A percentile compares a stretch with the other conserved stretches of the same genome.
Evolutionary conservation across 92 coral and sea anemone genomes (phyloP).

Genomic region (Scolanthus callimorphus): DNA sequence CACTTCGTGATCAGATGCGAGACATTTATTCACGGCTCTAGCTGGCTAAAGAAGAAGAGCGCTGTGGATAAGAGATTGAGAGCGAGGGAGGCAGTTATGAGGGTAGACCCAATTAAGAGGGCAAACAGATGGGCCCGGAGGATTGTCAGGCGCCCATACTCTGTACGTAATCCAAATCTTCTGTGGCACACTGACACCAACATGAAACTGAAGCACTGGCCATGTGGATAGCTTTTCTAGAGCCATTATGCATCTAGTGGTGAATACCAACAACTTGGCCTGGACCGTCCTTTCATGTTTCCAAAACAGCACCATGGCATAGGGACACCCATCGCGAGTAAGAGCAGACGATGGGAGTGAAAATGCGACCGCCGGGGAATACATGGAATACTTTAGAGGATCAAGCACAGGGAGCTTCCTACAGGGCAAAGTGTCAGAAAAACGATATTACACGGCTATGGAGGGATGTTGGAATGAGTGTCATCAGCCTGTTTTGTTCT

Average conservation of each 20-base stretch:
- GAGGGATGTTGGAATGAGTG: constrained; percentile 51
- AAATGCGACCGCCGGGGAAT: constrained; percentile 28
- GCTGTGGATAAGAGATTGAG: constrained; percentile 38
- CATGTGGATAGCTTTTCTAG: no score
- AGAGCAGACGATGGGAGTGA: constrained; percentile 48
- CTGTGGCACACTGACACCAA: constrained; percentile 54
- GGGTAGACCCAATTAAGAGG: constrained; percentile 41
- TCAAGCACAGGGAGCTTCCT: constrained; percentile 43
- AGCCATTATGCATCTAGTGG: constrained; percentile 16
- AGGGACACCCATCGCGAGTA: constrained; percentile 41
- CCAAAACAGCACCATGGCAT: constrained; percentile 31
- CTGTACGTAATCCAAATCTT: constrained; percentile 52
- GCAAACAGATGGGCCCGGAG: constrained; percentile 50
- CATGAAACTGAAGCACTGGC: background rate
- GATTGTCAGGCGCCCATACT: constrained; percentile 37
- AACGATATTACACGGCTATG: constrained; percentile 55
- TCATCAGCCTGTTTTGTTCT: constrained; percentile 11
- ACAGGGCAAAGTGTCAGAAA: constrained; percentile 50
- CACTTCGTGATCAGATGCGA: background rate
- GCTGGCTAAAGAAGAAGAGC: constrained; percentile 26
- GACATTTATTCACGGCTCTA: background rate
- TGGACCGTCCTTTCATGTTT: constrained; percentile 39
- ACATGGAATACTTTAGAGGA: constrained; percentile 25
- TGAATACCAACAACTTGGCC: constrained; percentile 41
- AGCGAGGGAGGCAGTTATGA: constrained; percentile 22